A percentile compares a stretch with the other conserved stretches of the same genome.
Conservation (phyloP, 2,113 vertebrate genomes). For the Megalops atlanticus region DNA sequence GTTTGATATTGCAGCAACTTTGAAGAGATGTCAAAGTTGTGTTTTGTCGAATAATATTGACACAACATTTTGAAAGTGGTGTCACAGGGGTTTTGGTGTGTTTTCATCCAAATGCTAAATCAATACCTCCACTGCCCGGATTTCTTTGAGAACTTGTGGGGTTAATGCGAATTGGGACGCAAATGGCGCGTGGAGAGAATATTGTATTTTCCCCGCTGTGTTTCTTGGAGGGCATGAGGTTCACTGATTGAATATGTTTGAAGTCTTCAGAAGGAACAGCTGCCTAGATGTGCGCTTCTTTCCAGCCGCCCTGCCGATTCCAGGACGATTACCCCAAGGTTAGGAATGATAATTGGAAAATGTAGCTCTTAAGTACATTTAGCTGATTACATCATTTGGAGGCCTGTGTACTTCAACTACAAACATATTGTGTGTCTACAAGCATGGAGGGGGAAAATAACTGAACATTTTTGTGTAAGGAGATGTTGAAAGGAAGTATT, state of each 20-base stretch:
- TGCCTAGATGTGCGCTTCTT: background rate
- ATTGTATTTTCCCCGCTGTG: constrained; percentile 19
- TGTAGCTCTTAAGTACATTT: constrained; percentile 20
- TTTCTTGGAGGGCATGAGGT: constrained; percentile 27
- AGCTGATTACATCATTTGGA: constrained; percentile 28
- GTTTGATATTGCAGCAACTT: too few species aligned
- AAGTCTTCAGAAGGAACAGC: constrained; percentile 32
- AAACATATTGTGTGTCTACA: background rate
- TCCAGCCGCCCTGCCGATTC: background rate
- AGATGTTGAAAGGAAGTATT: background rate
- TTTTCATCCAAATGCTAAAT: constrained; percentile 39
- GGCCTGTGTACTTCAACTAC: constrained; percentile 12
- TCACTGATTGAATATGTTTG: constrained; percentile 35
- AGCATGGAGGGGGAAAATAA: constrained; percentile 41
- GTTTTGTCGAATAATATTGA: constrained; percentile 22
- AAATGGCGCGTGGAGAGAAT: constrained; percentile 37
- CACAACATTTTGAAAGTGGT: background rate
- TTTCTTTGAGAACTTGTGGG: constrained; percentile 29
- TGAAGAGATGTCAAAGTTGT: constrained; percentile 14
- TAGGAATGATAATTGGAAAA: constrained; percentile 22
- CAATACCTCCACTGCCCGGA: constrained; percentile 28
- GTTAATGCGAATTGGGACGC: constrained; percentile 34
- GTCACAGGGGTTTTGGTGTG: background rate
- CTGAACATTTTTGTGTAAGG: constrained; percentile 46
- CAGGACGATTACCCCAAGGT: background rate